A percentile compares a stretch with the other conserved stretches of the same genome.
These are phyloP conservation scores for Catonia carolina DNA, from an alignment of 2,888 invertebrate genomes.

Conservation along the genomic window DNA sequence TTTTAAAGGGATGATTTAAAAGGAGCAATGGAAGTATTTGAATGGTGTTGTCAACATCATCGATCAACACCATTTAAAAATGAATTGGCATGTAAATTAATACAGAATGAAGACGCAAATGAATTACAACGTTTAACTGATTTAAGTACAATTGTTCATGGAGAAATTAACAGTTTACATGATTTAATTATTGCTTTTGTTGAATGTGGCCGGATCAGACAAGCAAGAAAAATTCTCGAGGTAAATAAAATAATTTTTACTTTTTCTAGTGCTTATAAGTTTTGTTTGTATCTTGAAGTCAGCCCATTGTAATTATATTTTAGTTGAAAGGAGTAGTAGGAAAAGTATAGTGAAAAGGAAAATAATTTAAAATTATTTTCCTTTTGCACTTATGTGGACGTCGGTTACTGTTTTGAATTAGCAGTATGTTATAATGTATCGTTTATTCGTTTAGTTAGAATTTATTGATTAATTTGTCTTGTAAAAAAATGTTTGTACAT, in stretches of 20 bases:
- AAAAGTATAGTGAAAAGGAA: too few relatives aligned
- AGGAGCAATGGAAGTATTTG: slow-evolving; percentile 63
- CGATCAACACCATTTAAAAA: slow-evolving; percentile 69
- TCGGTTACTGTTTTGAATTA: too few relatives aligned
- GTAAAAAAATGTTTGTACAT: too few relatives aligned
- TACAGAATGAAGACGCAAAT: slow-evolving; percentile 66
- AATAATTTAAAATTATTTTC: too few relatives aligned
- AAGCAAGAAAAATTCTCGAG: slow-evolving; percentile 72
- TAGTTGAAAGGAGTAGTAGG: too few relatives aligned
- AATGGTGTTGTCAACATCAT: slow-evolving; percentile 59
- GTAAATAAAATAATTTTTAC: slow-evolving; percentile 37
- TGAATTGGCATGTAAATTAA: slow-evolving; percentile 62
- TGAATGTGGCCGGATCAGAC: slow-evolving; percentile 65
- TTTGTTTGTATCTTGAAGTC: too few relatives aligned
- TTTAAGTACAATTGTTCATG: slow-evolving; percentile 66
- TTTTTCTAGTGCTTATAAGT: too few relatives aligned
- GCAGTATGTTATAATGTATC: too few relatives aligned
- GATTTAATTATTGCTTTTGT: slow-evolving; percentile 78
- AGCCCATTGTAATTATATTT: too few relatives aligned
- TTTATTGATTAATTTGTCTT: too few relatives aligned
- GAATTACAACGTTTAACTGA: slow-evolving; percentile 78
- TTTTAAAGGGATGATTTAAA: slow-evolving; percentile 55
- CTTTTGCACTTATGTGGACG: too few relatives aligned
- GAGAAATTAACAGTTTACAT: slow-evolving; percentile 76
- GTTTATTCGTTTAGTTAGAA: too few relatives aligned